Base-by-base conservation (phyloP, 2,113 vertebrate species). In the Natator depressus region DNA sequence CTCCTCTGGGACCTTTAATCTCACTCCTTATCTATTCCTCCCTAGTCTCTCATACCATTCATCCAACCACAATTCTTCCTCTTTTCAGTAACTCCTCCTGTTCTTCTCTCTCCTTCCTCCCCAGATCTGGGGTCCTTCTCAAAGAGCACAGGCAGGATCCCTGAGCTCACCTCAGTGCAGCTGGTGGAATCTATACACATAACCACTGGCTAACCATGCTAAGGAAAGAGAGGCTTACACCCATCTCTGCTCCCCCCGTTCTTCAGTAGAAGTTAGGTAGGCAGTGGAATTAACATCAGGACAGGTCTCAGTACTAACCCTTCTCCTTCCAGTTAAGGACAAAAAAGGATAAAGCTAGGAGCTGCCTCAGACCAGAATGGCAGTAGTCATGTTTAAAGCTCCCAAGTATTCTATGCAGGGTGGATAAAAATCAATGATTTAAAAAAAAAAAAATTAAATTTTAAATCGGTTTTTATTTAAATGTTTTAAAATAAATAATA, bases 71-170 rank as follows among this genome's bases (percentile, higher is more conserved):
- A 89, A 4, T 8, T 78, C 25, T 54, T 84, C 55, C 38, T 92
- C 59, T 38, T 6, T 13, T 38, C 2, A 80, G 4, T 35, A 69
- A n/a, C 35, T 19, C 65, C 65, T 69, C 65, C 17, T 69, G 3
- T 19, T 69, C 17, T 59, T 25, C 42, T 47, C 10, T 91, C 49
- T 85, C 50, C 24, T 49, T 24, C 47, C 76, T 16, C 25, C 42
- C 20, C 10, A 85, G 65, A 69, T 38, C 35, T 69, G 65, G 35
- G 5, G 17, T 29, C 38, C 0, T 3, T 17, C 51, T 29, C 51
- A 8, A 72, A 93, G 88, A 59, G 62, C 51, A 92, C 27, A 84
- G 95, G 49, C 10, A 59, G 14, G 5, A 85, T 5, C 29, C 80
- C 0, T 50, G 9, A 82, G 78, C 0, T 10, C 12, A 35, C 29